These are phyloP conservation scores for Myanophis thanlyinensis DNA, from an alignment of 2,113 vertebrate species.

Conservation along the genomic window DNA sequence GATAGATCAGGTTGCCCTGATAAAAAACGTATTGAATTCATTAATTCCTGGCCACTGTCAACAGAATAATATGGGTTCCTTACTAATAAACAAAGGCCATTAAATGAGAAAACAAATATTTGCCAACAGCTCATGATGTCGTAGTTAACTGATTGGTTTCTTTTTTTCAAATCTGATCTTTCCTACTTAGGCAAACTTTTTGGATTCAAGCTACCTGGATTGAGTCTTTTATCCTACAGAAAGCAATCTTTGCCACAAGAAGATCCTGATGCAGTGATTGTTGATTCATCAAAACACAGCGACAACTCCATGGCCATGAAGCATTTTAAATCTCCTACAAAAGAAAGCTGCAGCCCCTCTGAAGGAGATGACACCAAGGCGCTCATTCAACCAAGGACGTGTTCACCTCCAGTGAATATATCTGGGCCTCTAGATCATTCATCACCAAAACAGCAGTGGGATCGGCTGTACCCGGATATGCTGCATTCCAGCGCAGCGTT, in stretches of 20 bases:
- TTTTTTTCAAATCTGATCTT: constrained; percentile 27
- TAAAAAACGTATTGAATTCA: too few relatives aligned
- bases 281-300: constrained; percentile 88
- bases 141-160: background rate
- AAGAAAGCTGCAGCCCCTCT: constrained; percentile 89
- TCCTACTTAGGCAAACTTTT: constrained; percentile 84
- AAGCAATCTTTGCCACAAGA: constrained; percentile 97
- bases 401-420: constrained; percentile 84
- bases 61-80: background rate
- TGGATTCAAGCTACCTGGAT: constrained; percentile 86
- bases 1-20: too few relatives aligned
- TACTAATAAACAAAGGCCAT: background rate
- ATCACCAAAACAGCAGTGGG: constrained; percentile 90
- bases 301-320: constrained; percentile 88
- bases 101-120: background rate
- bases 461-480: constrained; percentile 83
- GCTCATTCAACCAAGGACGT: constrained; percentile 87
- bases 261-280: constrained; percentile 92
- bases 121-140: background rate
- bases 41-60: background rate
- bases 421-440: constrained; percentile 90
- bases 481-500: constrained; percentile 84
- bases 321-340: constrained; percentile 89
- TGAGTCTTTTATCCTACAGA: constrained; percentile 87
- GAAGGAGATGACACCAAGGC: constrained; percentile 93